Percentiles rank a stretch among this genome's conserved stretches.
These are phyloP conservation scores for Jacana jacana DNA, from an alignment of 2,113 vertebrate genomes.

Conservation along the genomic window DNA sequence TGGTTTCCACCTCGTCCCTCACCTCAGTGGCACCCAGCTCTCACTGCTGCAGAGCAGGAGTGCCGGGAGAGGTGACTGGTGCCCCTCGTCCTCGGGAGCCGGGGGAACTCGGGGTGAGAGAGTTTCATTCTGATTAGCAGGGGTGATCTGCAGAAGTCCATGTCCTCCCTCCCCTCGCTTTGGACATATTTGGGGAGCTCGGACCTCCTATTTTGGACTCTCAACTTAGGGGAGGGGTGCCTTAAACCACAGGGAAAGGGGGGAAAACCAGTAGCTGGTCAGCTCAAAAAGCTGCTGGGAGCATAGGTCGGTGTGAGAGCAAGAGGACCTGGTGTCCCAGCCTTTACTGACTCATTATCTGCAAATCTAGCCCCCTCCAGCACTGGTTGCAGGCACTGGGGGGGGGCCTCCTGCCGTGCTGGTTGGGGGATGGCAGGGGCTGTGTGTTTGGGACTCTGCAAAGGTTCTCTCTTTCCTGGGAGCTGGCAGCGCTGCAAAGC, in stretches of 20 bases:
- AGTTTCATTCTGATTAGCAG: accelerated
- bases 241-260: not conserved
- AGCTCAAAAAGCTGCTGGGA: not conserved
- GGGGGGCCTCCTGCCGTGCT: not conserved
- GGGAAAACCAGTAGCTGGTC: not conserved
- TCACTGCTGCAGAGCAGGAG: accelerated
- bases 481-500: not conserved
- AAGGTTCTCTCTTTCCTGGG: not conserved
- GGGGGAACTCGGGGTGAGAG: accelerated
- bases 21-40: accelerated
- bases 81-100: accelerated
- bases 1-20: accelerated
- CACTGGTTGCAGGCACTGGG: accelerated
- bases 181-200: not conserved
- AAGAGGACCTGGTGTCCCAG: not conserved
- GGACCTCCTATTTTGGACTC: not conserved
- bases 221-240: accelerated
- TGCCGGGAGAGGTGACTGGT: accelerated
- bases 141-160: accelerated
- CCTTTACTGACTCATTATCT: accelerated
- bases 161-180: accelerated
- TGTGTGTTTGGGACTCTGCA: accelerated
- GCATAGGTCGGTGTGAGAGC: not conserved
- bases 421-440: not conserved
- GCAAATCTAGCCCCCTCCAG: not conserved